Conservation (phyloP, 2,113 vertebrate genomes). For the Dendrocopos noguchii region DNA sequence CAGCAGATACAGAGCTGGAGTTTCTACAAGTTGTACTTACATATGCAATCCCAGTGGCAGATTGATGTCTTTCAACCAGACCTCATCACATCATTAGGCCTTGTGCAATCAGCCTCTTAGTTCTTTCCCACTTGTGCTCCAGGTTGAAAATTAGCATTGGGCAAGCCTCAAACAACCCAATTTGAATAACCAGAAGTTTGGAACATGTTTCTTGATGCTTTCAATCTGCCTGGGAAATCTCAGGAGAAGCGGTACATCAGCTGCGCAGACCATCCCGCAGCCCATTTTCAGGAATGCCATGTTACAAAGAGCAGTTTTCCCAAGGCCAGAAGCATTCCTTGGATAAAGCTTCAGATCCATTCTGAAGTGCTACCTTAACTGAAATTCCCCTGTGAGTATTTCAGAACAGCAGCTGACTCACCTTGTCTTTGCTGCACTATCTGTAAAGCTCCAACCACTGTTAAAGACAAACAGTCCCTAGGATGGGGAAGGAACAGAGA, state of each 20-base stretch:
- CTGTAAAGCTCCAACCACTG: background rate
- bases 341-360: background rate
- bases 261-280: background rate
- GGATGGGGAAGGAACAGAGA: background rate
- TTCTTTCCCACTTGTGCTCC: background rate
- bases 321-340: background rate
- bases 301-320: background rate
- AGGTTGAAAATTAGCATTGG: conserved; percentile 20
- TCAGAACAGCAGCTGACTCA: background rate
- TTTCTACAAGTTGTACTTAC: conserved; percentile 21
- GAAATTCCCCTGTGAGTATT: background rate
- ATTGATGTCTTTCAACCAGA: conserved; percentile 10
- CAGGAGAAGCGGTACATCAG: background rate
- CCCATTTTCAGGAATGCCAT: background rate
- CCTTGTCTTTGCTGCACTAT: background rate
- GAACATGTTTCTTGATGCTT: background rate
- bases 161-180: background rate
- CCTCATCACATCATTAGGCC: background rate
- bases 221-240: background rate
- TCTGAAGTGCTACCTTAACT: background rate
- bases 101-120: background rate
- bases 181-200: background rate
- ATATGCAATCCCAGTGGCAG: background rate
- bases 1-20: background rate
- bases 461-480: background rate